These are phyloP conservation scores for Glomeris maerens DNA, from an alignment of 1,140 invertebrate species.

Conservation along the genomic window DNA sequence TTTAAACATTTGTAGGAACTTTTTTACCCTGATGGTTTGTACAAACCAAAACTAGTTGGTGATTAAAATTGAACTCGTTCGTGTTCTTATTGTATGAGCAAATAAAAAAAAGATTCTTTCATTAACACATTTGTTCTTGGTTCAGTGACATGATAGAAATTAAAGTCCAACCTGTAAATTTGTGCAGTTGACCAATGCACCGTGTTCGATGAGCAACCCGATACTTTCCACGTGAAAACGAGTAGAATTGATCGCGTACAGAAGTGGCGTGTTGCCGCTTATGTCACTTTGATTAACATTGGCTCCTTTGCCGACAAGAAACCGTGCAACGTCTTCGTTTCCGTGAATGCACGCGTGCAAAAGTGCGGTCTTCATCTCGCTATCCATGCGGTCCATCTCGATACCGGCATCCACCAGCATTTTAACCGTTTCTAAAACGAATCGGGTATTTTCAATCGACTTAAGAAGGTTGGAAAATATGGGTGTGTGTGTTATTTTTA, in stretches of 20 bases:
- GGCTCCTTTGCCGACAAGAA: constrained; percentile 1
- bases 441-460: no score
- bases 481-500: constrained; percentile 5
- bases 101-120: no score
- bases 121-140: no score
- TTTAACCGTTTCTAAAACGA: constrained; percentile 9
- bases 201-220: not conserved
- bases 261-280: constrained; percentile 11
- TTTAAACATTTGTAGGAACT: no score
- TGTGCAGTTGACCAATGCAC: no score
- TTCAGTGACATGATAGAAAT: no score
- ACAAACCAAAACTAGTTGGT: no score
- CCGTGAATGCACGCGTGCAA: constrained; percentile 11
- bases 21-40: no score
- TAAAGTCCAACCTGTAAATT: no score
- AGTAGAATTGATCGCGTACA: constrained; percentile 6
- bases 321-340: constrained; percentile 1
- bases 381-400: constrained; percentile 15
- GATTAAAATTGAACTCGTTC: no score
- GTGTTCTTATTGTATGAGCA: no score
- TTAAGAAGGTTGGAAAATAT: no score
- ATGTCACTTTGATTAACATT: constrained; percentile 6
- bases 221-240: constrained; percentile 1
- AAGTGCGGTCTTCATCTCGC: constrained; percentile 11
- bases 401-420: constrained; percentile 14